These are phyloP conservation scores for Troglohyphantes excavatus DNA, from an alignment of 2,888 invertebrate species.

Conservation along the genomic window DNA sequence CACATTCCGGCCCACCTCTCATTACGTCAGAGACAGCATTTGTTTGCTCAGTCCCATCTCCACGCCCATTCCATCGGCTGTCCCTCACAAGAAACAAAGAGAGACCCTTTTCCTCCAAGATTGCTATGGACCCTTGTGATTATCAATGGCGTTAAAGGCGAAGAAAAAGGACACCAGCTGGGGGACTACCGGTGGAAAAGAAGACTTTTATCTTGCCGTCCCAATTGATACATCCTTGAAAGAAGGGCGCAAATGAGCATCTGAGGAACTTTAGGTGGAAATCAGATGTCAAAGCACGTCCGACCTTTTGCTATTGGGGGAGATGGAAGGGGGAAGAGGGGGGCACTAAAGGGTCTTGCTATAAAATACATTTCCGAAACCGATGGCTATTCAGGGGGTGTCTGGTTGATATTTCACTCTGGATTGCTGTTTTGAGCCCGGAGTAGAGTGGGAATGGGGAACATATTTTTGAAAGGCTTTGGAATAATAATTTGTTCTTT, in stretches of 20 bases:
- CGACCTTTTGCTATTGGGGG: background rate
- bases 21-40: background rate
- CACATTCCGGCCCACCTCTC: background rate
- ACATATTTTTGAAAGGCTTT: too few species aligned
- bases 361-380: slow-evolving; percentile 1
- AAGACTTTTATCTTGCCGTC: background rate
- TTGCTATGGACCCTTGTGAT: slow-evolving; percentile 39
- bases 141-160: slow-evolving; percentile 10
- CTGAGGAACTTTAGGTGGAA: slow-evolving; percentile 19
- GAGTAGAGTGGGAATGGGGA: too few species aligned
- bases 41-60: background rate
- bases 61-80: slow-evolving; percentile 7
- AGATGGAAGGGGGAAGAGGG: slow-evolving; percentile 1
- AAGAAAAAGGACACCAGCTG: slow-evolving; percentile 29
- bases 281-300: slow-evolving; percentile 46
- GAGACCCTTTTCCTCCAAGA: background rate
- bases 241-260: slow-evolving; percentile 24
- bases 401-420: background rate
- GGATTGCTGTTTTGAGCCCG: background rate
- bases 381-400: background rate
- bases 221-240: slow-evolving; percentile 23
- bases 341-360: background rate
- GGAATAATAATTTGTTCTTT: too few species aligned
- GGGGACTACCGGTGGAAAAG: slow-evolving; percentile 7
- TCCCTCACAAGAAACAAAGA: background rate